Evolutionary conservation across 2,113 vertebrate species (phyloP), one percentile per base, ranked within the genome.

Genomic region (Pangasianodon gigas): DNA sequence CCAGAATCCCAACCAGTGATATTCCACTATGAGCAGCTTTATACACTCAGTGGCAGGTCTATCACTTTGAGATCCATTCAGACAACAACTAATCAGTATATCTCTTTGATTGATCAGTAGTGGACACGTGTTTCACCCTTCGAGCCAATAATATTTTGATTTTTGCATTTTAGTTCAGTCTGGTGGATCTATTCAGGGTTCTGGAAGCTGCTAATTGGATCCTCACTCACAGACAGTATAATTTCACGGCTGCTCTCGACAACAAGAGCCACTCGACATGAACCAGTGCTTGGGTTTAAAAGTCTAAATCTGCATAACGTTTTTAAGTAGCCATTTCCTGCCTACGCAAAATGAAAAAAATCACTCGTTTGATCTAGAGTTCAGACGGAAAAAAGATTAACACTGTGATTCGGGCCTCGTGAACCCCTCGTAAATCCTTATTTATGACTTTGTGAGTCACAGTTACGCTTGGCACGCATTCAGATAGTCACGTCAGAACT

Each of bases 191-290:
- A 19, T 37, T 24, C 51, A 48, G 29, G 75, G 46, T 82, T 82
- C 79, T 37, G 46, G 84, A 71, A 13, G 46, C 62, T 10, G 84
- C 44, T 69, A 69, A 69, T 69, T 71, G 60, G 84, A 69, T 32
- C 44, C 46, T 71, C 62, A 52, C 3, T 69, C 62, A 19, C 41
- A n/a, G 84, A 52, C 46, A 19, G 18, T 58, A 81, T 80, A n/a
- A 46, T 46, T 87, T 80, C 87, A 83, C 24, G 48, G 32, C 21
- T 8, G 79, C 87, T 60, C 32, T 88, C 32, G 2, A 83, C 51
- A 81, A 83, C 19, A n/a, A 88, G 80, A 71, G 79, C n/a, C 87
- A 69, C 60, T 88, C 51, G 21, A 88, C 62, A 77, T 9, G 60
- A 51, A 32, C 19, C 62, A 8, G 67, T 32, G 11, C 26, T 74